Conservation (phyloP, 2,888 invertebrate genomes). For the Catocala sponsa region DNA sequence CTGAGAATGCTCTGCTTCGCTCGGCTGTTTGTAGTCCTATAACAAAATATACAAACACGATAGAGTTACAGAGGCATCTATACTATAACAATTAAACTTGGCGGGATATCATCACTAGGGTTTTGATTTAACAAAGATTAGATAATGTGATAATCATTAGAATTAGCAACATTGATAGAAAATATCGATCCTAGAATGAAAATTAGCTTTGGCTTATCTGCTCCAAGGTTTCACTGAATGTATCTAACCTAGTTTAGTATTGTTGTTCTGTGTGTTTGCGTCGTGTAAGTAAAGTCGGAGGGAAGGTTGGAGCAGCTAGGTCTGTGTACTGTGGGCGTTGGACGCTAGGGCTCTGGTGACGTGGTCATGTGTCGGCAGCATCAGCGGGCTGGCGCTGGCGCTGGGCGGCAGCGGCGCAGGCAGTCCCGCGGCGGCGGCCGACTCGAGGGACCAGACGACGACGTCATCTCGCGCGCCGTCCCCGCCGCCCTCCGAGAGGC, state of each 20-base stretch:
- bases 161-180: conserved; percentile 55
- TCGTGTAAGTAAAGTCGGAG: conserved; percentile 34
- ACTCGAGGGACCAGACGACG: conserved; percentile 75
- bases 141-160: conserved; percentile 54
- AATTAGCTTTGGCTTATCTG: conserved; percentile 75
- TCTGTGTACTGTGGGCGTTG: conserved; percentile 51
- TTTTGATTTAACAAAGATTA: conserved; percentile 58
- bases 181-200: conserved; percentile 64
- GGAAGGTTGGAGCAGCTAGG: conserved; percentile 78
- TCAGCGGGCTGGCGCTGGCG: conserved; percentile 88
- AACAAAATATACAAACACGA: conserved; percentile 52
- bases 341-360: conserved; percentile 85
- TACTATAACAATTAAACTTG: conserved; percentile 59
- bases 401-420: conserved; percentile 83
- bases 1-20: conserved; percentile 88
- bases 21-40: conserved; percentile 71
- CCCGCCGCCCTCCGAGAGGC: conserved; percentile 81
- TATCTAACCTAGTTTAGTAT: conserved; percentile 49
- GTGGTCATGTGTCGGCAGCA: conserved; percentile 87
- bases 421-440: conserved; percentile 72
- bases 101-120: conserved; percentile 70
- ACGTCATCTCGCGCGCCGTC: conserved; percentile 82
- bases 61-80: conserved; percentile 43
- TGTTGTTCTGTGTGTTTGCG: conserved; percentile 38
- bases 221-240: conserved; percentile 67